phyloP scores from a whole-genome alignment of 2,888 invertebrate species.

The Hirtodrosophila confusa region DNA sequence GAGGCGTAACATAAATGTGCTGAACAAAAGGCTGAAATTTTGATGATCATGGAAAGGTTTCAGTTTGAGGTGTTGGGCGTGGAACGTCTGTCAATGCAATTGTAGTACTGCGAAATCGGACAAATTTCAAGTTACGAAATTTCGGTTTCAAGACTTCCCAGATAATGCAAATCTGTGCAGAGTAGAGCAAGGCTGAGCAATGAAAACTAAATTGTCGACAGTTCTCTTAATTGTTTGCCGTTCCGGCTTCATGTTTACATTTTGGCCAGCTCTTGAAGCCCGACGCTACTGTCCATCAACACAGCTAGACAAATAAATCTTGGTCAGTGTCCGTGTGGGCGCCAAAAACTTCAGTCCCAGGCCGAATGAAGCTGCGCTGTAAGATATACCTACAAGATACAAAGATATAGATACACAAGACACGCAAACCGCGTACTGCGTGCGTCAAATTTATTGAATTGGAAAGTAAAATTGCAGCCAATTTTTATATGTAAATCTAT shows the following conservation, averaged over 20 bases:
- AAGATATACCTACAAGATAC: conserved; percentile 13
- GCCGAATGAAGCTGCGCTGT: too few species aligned
- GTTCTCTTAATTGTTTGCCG: conserved; percentile 35
- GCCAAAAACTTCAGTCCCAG: conserved; percentile 24
- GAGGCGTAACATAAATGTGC: conserved; percentile 32
- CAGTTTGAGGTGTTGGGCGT: conserved; percentile 45
- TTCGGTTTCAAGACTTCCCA: conserved; percentile 18
- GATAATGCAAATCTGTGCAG: conserved; percentile 55
- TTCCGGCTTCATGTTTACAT: conserved; percentile 12
- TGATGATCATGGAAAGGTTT: conserved; percentile 58
- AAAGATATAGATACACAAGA: conserved; percentile 26
- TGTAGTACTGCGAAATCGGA: conserved; percentile 31
- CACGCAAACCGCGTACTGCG: conserved; percentile 55
- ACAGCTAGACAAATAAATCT: conserved; percentile 45
- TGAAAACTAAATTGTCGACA: conserved; percentile 51
- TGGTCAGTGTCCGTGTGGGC: conserved; percentile 38
- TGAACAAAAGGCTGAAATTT: conserved; percentile 36
- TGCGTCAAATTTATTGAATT: conserved; percentile 71
- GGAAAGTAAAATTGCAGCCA: conserved; percentile 72
- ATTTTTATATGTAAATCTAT: conserved; percentile 42
- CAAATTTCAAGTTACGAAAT: conserved; percentile 48
- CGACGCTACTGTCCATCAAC: conserved; percentile 52
- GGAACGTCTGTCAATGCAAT: conserved; percentile 58
- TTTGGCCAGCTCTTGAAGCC: conserved; percentile 20
- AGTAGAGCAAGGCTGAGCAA: conserved; percentile 26